Conservation (phyloP, 2,888 invertebrate genomes). For the Hofmannophila pseudospretella region DNA sequence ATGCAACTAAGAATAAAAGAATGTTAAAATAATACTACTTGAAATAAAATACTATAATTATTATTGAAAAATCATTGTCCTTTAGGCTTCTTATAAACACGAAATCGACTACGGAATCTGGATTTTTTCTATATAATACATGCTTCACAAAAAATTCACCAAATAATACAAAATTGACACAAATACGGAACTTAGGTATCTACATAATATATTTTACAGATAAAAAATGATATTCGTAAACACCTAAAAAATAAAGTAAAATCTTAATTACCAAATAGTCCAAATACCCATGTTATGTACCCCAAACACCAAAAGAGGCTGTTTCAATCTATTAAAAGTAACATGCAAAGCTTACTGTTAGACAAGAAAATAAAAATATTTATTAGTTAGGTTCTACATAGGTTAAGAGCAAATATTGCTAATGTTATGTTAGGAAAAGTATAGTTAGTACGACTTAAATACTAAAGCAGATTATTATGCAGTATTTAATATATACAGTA, state of each 20-base stretch:
- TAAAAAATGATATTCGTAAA: no score
- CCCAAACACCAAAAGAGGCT: constrained; percentile 74
- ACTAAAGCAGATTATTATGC: not conserved
- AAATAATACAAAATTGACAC: no score
- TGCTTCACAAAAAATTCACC: no score
- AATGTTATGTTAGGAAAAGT: constrained; percentile 5
- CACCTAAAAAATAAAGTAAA: not conserved
- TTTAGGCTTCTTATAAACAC: no score
- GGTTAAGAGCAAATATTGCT: constrained; percentile 18
- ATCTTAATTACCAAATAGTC: constrained; percentile 10
- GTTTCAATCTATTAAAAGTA: constrained; percentile 58
- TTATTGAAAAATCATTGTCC: no score
- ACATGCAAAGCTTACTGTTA: constrained; percentile 54
- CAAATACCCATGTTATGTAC: constrained; percentile 19
- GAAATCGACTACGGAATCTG: no score
- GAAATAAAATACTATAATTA: no score
- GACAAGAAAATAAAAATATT: constrained; percentile 1
- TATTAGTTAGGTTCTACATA: constrained; percentile 2
- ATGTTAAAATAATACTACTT: no score
- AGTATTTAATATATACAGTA: no score
- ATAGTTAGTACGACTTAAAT: constrained; percentile 10
- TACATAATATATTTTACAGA: no score
- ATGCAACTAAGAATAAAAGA: not conserved
- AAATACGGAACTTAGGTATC: no score
- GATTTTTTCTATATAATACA: no score